These are phyloP conservation scores for Ailurus styani DNA, from an alignment of 2,113 vertebrate species.

Conservation along the genomic window DNA sequence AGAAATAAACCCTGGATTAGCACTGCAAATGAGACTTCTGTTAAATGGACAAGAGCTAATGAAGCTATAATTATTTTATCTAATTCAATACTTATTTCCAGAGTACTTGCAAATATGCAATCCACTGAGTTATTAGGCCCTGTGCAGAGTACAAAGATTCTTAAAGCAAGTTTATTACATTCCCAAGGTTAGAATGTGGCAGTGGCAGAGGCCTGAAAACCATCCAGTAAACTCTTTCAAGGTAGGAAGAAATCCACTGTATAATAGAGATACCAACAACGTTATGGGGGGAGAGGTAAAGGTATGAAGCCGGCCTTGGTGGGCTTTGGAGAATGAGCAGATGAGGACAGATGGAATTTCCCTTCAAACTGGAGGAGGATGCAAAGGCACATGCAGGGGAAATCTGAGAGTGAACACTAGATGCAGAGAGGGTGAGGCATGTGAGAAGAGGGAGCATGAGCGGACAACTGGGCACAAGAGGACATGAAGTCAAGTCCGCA, in stretches of 20 bases:
- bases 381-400: background rate
- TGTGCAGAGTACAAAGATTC: background rate
- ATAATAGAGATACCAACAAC: background rate
- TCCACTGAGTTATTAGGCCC: background rate
- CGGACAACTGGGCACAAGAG: background rate
- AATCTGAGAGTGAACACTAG: background rate
- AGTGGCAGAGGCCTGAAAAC: background rate
- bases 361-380: background rate
- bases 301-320: background rate
- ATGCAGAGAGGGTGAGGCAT: background rate
- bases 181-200: background rate
- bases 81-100: constrained; percentile 34
- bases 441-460: no score
- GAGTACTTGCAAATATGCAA: constrained; percentile 41
- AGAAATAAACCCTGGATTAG: constrained; percentile 28
- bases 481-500: background rate
- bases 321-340: background rate
- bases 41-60: constrained; percentile 38
- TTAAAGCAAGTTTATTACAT: background rate
- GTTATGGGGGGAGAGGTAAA: background rate
- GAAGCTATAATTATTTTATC: constrained; percentile 53
- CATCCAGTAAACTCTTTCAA: background rate
- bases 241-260: background rate
- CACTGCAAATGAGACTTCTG: background rate
- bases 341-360: background rate